These are phyloP conservation scores for Lepidonotus clava DNA, from an alignment of 2,888 invertebrate genomes.

Conservation along the genomic window DNA sequence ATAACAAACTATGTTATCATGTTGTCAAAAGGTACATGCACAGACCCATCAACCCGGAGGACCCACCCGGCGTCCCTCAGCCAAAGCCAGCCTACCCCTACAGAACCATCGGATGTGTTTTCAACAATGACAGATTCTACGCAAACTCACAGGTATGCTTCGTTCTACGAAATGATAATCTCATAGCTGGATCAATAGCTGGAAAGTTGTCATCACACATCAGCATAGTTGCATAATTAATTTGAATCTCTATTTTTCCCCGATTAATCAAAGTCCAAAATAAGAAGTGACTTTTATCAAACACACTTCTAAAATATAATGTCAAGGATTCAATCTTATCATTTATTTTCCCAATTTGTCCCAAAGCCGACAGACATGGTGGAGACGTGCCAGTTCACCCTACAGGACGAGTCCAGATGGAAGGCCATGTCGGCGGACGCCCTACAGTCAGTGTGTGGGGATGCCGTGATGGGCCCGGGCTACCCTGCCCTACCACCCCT, in stretches of 20 bases:
- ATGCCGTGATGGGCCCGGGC: constrained; percentile 66
- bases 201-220: no score
- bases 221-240: no score
- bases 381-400: constrained; percentile 77
- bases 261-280: no score
- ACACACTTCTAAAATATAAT: no score
- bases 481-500: constrained; percentile 77
- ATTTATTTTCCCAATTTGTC: no score
- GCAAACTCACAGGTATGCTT: constrained; percentile 80
- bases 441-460: constrained; percentile 75
- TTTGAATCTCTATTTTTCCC: no score
- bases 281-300: no score
- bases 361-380: constrained; percentile 76
- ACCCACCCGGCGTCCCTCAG: constrained; percentile 74
- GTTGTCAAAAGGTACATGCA: constrained; percentile 78
- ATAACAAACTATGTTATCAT: no score
- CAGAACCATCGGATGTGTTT: constrained; percentile 80
- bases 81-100: constrained; percentile 78
- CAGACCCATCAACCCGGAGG: constrained; percentile 75
- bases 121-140: constrained; percentile 79
- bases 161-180: no score
- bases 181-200: no score
- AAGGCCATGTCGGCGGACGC: constrained; percentile 80
- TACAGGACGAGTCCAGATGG: constrained; percentile 78
- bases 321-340: no score